Base-by-base conservation (phyloP, 30 jellyfish, hydroid and myxozoan genomes). In the Phacellophora camtschatica region DNA sequence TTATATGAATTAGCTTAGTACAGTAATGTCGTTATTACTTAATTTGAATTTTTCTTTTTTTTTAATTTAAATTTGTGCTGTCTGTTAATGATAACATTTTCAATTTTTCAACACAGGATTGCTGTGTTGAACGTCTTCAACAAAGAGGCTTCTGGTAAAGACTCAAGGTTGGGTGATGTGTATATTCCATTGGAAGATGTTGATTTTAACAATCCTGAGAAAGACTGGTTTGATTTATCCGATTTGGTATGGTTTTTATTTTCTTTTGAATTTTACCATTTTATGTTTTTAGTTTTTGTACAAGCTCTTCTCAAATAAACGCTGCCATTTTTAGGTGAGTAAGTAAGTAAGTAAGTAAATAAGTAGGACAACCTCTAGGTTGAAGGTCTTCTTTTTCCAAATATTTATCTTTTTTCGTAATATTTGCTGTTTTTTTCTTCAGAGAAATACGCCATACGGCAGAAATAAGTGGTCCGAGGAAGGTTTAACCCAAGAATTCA, bases 391-490 rank as follows among this genome's bases (percentile, higher is more conserved):
- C n/a, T n/a, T n/a, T n/a, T n/a, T n/a, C n/a, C n/a, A n/a, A n/a
- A n/a, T n/a, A n/a, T n/a, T n/a, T n/a, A n/a, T n/a, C n/a, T n/a
- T n/a, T n/a, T n/a, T n/a, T n/a, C n/a, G n/a, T n/a, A n/a, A n/a
- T n/a, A n/a, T n/a, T n/a, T n/a, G n/a, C n/a, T n/a, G n/a, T n/a
- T n/a, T n/a, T n/a, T n/a, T n/a, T n/a, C n/a, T 64, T 28, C 31
- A 89, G 97, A 73, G 98, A 12, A 92, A 92, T 50, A 79, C 96
- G 15, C 95, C 89, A 3, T 89, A 86, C 30, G 54, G 79, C 9
- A 68, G 96, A 29, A 86, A 80, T 33, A 85, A 92, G 72, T 92
- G 96, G 96, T 68, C 95, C 1, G 90, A 92, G 55, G 98, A 92
- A 24, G 98, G 98, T 13, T 18, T 92, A n/a, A 71, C 98, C 1